Evolutionary conservation across 1,140 invertebrate species (phyloP).

Genomic region (Lepidurus arcticus): DNA sequence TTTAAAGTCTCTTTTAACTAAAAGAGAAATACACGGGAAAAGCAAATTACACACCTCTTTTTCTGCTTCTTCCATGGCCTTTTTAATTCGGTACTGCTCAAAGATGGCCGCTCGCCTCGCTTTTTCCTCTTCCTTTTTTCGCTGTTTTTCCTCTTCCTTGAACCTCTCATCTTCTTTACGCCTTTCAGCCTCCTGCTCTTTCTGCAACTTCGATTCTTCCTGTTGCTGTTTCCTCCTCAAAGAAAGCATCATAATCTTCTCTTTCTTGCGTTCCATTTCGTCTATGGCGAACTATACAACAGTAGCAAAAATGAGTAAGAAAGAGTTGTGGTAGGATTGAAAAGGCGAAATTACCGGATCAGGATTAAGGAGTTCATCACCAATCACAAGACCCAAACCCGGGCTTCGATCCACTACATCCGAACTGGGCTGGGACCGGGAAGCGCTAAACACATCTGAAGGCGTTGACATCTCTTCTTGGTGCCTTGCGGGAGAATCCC

Average conservation of each 20-base stretch:
- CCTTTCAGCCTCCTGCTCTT: conserved; percentile 76
- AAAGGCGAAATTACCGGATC: conserved; percentile 56
- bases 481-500: conserved; percentile 29
- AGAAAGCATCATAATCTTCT: conserved; percentile 77
- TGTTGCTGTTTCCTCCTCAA: conserved; percentile 79
- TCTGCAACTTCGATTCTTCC: conserved; percentile 74
- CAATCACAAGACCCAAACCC: conserved; percentile 61
- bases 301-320: conserved; percentile 12
- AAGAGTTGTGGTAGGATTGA: neutral
- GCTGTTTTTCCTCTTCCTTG: conserved; percentile 74
- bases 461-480: conserved; percentile 28
- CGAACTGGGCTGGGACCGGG: conserved; percentile 28
- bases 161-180: conserved; percentile 68
- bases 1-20: too few species aligned
- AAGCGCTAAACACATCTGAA: neutral
- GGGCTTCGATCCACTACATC: conserved; percentile 35
- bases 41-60: conserved; percentile 58
- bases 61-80: conserved; percentile 85
- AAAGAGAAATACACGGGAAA: neutral
- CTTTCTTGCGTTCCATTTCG: conserved; percentile 85
- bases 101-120: conserved; percentile 77
- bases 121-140: conserved; percentile 87
- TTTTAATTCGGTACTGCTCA: conserved; percentile 91
- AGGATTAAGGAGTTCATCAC: conserved; percentile 56
- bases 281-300: conserved; percentile 61